A percentile compares a stretch with the other conserved stretches of the same genome.
Evolutionary conservation across 2,797 vertebrate genomes (phyloP).

Genomic region (Sebastes diploproa): DNA sequence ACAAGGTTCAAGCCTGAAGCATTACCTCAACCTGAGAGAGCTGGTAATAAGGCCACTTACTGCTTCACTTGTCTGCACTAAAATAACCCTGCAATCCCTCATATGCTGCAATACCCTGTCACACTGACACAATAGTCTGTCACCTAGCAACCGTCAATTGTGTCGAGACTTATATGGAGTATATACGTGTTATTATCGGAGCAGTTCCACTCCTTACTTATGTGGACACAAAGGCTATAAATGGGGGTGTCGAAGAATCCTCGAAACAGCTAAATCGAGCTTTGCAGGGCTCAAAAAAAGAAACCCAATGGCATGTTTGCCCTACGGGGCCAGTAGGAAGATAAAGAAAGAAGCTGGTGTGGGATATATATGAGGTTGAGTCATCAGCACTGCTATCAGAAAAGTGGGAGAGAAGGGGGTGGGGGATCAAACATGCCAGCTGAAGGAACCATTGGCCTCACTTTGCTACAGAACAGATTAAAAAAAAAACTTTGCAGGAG

Average conservation of each 20-base stretch:
- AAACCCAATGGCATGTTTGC: neutral
- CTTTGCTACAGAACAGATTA: neutral
- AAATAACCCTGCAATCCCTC: constrained; percentile 33
- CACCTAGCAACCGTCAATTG: constrained; percentile 13
- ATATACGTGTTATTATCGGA: neutral
- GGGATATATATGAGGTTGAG: neutral
- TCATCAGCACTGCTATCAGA: neutral
- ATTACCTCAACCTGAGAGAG: constrained; percentile 40
- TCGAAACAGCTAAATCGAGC: constrained; percentile 12
- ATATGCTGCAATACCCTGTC: constrained; percentile 18
- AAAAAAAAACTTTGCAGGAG: neutral
- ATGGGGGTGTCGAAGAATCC: neutral
- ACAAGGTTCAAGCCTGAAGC: constrained; percentile 36
- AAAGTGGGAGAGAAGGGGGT: neutral
- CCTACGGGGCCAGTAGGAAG: neutral
- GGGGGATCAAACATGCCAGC: neutral
- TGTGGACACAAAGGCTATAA: neutral
- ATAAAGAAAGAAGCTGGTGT: constrained; percentile 13
- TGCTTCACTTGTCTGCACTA: constrained; percentile 40
- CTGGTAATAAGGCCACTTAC: constrained; percentile 39
- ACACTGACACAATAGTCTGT: constrained; percentile 30
- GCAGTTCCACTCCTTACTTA: neutral
- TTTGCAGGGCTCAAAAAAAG: neutral
- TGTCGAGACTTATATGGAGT: neutral
- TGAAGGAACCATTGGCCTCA: neutral